Percentiles rank a stretch among this genome's conserved stretches.
Evolutionary conservation across 2,797 vertebrate species (phyloP).

Genomic region (Eutrigla gurnardus): DNA sequence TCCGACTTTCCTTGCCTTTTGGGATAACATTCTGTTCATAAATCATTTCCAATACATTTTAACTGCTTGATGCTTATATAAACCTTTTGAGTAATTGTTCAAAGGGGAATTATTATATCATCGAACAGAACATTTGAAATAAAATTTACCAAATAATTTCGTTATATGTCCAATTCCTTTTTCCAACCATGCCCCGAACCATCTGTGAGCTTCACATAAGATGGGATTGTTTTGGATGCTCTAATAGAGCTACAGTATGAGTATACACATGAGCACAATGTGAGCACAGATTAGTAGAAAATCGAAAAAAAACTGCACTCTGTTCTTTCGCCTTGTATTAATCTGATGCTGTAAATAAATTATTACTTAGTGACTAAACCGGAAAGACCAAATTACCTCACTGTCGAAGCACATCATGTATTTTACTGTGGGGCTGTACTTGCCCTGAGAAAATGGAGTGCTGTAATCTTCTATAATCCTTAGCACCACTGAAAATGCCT

Average conservation of each 20-base stretch:
- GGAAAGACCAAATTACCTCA: slow-evolving; percentile 54
- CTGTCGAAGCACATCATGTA: slow-evolving; percentile 37
- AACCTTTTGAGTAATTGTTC: neutral
- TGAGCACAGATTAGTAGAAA: slow-evolving; percentile 8
- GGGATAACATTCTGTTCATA: neutral
- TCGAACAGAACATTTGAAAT: neutral
- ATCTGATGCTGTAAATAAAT: slow-evolving; percentile 22
- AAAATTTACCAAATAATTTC: neutral
- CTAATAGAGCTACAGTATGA: neutral
- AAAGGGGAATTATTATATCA: neutral
- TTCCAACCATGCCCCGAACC: neutral
- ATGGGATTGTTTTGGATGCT: neutral
- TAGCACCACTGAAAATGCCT: slow-evolving; percentile 55
- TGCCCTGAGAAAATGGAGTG: slow-evolving; percentile 64
- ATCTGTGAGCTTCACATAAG: neutral
- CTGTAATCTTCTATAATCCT: slow-evolving; percentile 74
- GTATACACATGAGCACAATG: neutral
- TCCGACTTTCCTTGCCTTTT: neutral
- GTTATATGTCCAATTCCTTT: neutral
- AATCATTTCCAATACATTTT: neutral
- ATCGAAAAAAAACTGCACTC: neutral
- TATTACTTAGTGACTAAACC: slow-evolving; percentile 29
- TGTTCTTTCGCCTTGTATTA: slow-evolving; percentile 11
- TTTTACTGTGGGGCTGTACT: slow-evolving; percentile 41
- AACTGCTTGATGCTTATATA: neutral